Evolutionary conservation across 2,113 vertebrate genomes (phyloP), one percentile per base, ranked within the genome.

Genomic region (Xiphias gladius): DNA sequence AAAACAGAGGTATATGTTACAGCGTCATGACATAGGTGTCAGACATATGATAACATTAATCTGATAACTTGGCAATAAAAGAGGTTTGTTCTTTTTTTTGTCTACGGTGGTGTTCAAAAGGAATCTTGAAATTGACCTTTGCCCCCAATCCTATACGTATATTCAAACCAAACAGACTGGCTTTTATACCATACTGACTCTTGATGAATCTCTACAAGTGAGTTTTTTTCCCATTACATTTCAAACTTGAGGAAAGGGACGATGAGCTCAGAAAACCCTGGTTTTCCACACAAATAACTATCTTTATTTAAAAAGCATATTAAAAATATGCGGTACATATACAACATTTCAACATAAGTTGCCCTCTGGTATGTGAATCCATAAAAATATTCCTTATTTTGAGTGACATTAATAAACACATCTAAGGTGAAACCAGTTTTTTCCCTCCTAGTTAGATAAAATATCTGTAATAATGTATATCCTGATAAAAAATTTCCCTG

Each of bases 1-100:
- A 9, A 80, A 84, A 43, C 69, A 71, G 73, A 92, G 0, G 83
- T 82, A 84, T 82, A 67, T 39, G 57, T 74, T 66, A 52, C 65
- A 86, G 8, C 28, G 65, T 73, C 39, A 74, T 32, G 54, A 19
- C 26, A 26, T 20, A 39, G 64, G 41, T 84, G 48, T 73, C 62
- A 83, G 17, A 82, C 13, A 24, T 35, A 39, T 20, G n/a, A 88
- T 58, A 37, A 72, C 20, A n/a, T 54, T 11, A 24, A 58, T 41
- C 39, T 32, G 26, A 75, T 82, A 66, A 57, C 26, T 2, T 3
- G 11, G 14, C n/a, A 41, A n/a, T 83, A 74, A 74, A 39, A 72
- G 19, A 13, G 2, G 7, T 7, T 30, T 30, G 70, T 80, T 37
- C 26, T 43, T 8, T 58, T 8, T 54, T 46, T 43, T 13, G 39